Conservation (phyloP, 2,113 vertebrate genomes). For the Ursus arctos region DNA sequence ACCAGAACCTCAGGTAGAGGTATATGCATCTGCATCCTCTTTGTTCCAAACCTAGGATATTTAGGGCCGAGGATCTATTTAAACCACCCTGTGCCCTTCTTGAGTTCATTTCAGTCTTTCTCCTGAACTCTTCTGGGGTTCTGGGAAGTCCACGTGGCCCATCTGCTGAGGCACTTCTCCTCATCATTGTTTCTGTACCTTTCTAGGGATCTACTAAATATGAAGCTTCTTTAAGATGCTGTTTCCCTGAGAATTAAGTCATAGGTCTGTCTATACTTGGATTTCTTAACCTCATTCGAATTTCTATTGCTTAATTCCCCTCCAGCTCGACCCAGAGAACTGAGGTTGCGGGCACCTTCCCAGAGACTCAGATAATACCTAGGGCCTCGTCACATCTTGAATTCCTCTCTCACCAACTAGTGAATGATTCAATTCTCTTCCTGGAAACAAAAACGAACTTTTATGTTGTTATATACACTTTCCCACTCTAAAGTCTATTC, state of each 20-base stretch:
- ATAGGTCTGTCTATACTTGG: neutral
- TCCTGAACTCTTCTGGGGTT: neutral
- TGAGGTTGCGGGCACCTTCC: neutral
- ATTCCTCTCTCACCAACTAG: neutral
- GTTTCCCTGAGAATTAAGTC: neutral
- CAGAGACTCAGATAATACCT: neutral
- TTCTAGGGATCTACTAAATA: neutral
- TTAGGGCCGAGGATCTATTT: neutral
- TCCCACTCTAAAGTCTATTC: neutral
- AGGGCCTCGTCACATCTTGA: neutral
- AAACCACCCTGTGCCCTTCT: neutral
- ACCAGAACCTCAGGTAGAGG: no score
- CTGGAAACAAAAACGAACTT: conserved; percentile 3
- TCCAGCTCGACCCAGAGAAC: neutral
- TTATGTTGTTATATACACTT: neutral
- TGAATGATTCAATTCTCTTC: neutral
- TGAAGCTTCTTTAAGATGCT: neutral
- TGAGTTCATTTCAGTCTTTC: neutral
- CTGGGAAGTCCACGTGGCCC: neutral
- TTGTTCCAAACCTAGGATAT: neutral
- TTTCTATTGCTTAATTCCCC: neutral
- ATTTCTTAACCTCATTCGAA: neutral
- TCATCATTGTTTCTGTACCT: neutral
- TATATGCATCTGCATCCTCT: neutral
- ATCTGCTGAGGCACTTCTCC: neutral